Evolutionary conservation across 92 coral and sea anemone species (phyloP), one percentile per base, ranked within the genome.

Genomic region (Plumapathes pennacea): DNA sequence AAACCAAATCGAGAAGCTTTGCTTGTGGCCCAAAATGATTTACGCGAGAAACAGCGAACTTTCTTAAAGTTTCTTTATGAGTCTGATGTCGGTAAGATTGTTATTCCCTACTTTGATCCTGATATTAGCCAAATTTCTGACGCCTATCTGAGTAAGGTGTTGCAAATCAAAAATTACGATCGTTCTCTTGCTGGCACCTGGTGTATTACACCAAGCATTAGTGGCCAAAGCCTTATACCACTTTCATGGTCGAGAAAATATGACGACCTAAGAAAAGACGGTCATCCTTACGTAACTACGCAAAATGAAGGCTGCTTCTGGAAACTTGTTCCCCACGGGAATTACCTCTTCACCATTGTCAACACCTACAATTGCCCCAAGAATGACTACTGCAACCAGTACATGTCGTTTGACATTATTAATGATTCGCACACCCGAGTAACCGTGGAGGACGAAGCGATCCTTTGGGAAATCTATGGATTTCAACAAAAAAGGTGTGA

Each of bases 281-380:
- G n/a, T n/a, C n/a, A n/a, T n/a, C n/a, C n/a, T n/a, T n/a, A n/a
- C n/a, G n/a, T n/a, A n/a, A n/a, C n/a, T 38, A 13, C 43, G 3
- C 15, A 38, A 2, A 38, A 38, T 38, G 43, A 38, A 38, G 43
- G 43, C 63, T 56, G 23, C 24, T 30, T 62, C 32, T 74, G 64
- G 72, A 64, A 74, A 31, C 57, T 74, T 27, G 72, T 74, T 0
- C 81, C 81, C 13, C 81, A 74, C 32, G 74, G 74, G 25, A 67
- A 67, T 11, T 25, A 64, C 51, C 62, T 31, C 6, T 64, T 63
- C 64, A 74, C 52, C 29, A 54, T 74, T 44, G 25, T 59, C 62
- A 71, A 38, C 44, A 38, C 46, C 36, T 48, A 74, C 25, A 30
- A 64, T 22, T 74, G 72, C 20, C 43, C n/a, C 15, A 22, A 46